Conservation (phyloP, 2,888 invertebrate genomes). For the Dolomedes plantarius region DNA sequence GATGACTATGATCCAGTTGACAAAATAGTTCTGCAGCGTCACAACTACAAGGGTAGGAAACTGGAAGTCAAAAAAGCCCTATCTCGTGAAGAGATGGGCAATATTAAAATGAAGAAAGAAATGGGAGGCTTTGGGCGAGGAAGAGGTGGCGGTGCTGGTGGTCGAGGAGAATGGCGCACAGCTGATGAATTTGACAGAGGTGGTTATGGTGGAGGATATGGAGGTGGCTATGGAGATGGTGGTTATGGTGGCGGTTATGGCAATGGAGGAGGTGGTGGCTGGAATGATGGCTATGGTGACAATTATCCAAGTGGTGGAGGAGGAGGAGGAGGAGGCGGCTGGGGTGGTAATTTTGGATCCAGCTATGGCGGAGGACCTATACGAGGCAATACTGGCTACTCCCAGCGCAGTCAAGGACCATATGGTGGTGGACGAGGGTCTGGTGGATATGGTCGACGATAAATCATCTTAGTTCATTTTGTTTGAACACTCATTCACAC, state of each 20-base stretch:
- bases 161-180: conserved; percentile 69
- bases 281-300: conserved; percentile 75
- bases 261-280: conserved; percentile 76
- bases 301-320: background rate
- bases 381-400: conserved; percentile 81
- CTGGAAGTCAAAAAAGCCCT: conserved; percentile 95
- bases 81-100: conserved; percentile 86
- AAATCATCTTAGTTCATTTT: background rate
- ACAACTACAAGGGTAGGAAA: conserved; percentile 86
- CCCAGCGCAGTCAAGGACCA: conserved; percentile 83
- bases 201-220: conserved; percentile 63
- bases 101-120: conserved; percentile 76
- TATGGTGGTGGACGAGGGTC: conserved; percentile 80
- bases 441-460: conserved; percentile 53
- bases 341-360: conserved; percentile 80
- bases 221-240: conserved; percentile 22
- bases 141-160: conserved; percentile 41
- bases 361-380: conserved; percentile 87
- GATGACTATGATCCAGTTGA: conserved; percentile 98
- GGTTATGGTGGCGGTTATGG: conserved; percentile 17
- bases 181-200: conserved; percentile 51
- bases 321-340: conserved; percentile 74
- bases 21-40: conserved; percentile 84
- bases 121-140: conserved; percentile 28
- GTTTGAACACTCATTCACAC: conserved; percentile 3